A percentile compares a stretch with the other conserved stretches of the same genome.
Evolutionary conservation across 2,888 invertebrate genomes (phyloP).

Genomic region (Nudaria mundana): DNA sequence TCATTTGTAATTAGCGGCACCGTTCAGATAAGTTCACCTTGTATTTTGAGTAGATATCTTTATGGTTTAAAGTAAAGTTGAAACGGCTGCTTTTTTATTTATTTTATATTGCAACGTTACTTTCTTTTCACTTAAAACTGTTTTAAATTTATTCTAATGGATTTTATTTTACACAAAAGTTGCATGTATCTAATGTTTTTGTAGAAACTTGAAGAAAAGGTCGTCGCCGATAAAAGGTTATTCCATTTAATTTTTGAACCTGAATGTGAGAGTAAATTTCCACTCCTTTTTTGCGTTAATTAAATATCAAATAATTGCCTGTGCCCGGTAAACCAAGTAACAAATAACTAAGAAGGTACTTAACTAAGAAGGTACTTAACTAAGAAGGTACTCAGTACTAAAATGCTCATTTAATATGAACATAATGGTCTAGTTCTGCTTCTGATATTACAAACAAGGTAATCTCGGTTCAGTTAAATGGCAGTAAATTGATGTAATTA

Average conservation of each 20-base stretch:
- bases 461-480: slow-evolving; percentile 27
- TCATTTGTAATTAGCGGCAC: slow-evolving; percentile 60
- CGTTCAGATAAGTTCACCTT: slow-evolving; percentile 37
- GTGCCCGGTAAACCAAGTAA: too few species aligned
- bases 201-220: too few species aligned
- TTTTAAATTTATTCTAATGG: too few species aligned
- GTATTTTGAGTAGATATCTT: slow-evolving; percentile 35
- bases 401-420: slow-evolving; percentile 14
- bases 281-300: too few species aligned
- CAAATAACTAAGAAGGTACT: too few species aligned
- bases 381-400: slow-evolving; percentile 6
- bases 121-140: background rate
- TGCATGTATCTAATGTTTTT: too few species aligned
- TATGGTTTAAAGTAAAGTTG: slow-evolving; percentile 22
- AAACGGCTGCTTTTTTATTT: slow-evolving; percentile 11
- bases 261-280: too few species aligned
- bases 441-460: slow-evolving; percentile 20
- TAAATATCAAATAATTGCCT: too few species aligned
- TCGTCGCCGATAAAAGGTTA: too few species aligned
- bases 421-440: slow-evolving; percentile 13
- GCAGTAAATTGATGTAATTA: slow-evolving; percentile 29
- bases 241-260: too few species aligned
- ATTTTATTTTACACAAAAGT: too few species aligned
- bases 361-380: slow-evolving; percentile 5
- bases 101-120: background rate